phyloP scores from a whole-genome alignment of 2,113 vertebrate genomes.

The Calidris pugnax region DNA sequence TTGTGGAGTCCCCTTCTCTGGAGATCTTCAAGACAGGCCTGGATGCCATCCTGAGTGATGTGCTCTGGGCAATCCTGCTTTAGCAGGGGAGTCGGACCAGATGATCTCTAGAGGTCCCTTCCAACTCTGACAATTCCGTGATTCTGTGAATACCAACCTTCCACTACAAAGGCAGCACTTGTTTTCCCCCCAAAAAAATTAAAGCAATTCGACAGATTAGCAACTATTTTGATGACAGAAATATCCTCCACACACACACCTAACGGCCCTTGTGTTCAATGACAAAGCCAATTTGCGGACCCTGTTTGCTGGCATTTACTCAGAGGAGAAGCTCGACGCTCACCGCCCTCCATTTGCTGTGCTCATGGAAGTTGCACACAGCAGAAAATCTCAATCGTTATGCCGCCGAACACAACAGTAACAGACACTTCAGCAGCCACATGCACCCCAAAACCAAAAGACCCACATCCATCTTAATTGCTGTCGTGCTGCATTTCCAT shows the following conservation, averaged over 20 bases:
- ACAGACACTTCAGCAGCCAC: neutral
- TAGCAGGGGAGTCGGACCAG: too few species aligned
- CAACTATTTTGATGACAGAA: neutral
- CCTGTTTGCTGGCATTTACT: neutral
- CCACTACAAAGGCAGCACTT: neutral
- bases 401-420: neutral
- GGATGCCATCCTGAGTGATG: too few species aligned
- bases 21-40: too few species aligned
- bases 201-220: neutral
- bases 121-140: too few species aligned
- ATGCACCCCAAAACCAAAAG: neutral
- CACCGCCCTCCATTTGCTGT: rapidly evolving
- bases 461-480: neutral
- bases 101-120: too few species aligned
- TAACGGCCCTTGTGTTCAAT: neutral
- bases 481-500: neutral
- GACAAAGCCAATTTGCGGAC: neutral
- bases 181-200: neutral
- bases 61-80: too few species aligned
- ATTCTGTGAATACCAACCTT: neutral
- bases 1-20: too few species aligned
- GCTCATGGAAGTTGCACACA: neutral
- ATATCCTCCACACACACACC: neutral
- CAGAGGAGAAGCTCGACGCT: neutral
- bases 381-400: neutral